phyloP scores from a whole-genome alignment of 2,888 invertebrate genomes.

The Chrysodeixis includens region DNA sequence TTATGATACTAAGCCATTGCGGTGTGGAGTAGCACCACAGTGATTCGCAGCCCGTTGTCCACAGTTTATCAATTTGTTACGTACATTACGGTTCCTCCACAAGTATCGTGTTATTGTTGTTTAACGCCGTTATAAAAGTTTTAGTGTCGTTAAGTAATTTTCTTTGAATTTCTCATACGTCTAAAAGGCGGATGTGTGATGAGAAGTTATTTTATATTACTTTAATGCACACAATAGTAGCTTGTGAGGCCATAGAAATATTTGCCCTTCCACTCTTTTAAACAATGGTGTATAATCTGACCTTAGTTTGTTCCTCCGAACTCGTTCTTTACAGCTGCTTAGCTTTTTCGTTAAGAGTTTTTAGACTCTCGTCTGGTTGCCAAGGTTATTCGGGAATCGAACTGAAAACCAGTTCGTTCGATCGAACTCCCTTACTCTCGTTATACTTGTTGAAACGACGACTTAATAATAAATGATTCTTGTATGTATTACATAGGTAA shows the following conservation, averaged over 20 bases:
- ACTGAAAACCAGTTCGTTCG: constrained; percentile 1
- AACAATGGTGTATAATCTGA: constrained; percentile 1
- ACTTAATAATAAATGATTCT: not conserved
- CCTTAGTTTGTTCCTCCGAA: constrained; percentile 1
- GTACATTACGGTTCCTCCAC: constrained; percentile 50
- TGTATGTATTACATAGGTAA: not conserved
- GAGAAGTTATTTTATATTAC: constrained; percentile 12
- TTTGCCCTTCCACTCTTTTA: not conserved
- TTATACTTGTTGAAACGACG: not conserved
- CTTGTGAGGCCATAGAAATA: not conserved
- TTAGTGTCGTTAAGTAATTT: constrained; percentile 45
- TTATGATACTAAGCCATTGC: constrained; percentile 34
- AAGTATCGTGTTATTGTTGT: constrained; percentile 52
- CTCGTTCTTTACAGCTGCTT: constrained; percentile 7
- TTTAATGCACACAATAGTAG: not conserved
- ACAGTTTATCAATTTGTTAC: constrained; percentile 64
- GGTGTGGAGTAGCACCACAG: constrained; percentile 40
- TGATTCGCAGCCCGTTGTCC: constrained; percentile 47
- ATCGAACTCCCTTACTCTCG: not conserved
- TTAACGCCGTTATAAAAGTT: constrained; percentile 56
- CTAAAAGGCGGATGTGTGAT: constrained; percentile 16
- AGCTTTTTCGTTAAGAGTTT: constrained; percentile 3
- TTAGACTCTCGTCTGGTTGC: not conserved
- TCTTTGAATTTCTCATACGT: constrained; percentile 22
- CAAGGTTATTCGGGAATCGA: constrained; percentile 3